A percentile compares a stretch with the other conserved stretches of the same genome.
phyloP scores from a whole-genome alignment of 1,140 invertebrate genomes.

The Megathymus violae region DNA sequence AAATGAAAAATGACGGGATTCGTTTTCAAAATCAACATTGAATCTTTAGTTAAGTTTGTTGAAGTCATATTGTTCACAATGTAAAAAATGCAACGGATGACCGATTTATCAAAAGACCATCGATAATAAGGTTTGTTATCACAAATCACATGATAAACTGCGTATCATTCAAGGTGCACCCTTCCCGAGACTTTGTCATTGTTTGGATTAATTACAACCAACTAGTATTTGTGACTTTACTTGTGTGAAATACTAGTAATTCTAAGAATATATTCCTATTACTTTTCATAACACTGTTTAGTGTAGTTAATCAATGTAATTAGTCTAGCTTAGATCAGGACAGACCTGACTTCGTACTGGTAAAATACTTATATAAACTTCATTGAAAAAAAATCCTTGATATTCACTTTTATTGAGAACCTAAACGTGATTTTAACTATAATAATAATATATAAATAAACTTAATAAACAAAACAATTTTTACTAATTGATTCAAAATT shows the following conservation, averaged over 20 bases:
- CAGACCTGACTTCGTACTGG: too few species aligned
- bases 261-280: too few species aligned
- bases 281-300: too few species aligned
- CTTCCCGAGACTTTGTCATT: background rate
- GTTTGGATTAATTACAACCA: slow-evolving; percentile 2
- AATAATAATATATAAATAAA: too few species aligned
- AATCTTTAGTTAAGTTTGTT: background rate
- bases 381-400: too few species aligned
- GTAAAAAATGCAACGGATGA: slow-evolving; percentile 2
- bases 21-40: background rate
- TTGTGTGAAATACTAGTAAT: background rate
- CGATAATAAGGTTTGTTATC: slow-evolving; percentile 4
- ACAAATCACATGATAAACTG: background rate
- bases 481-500: too few species aligned
- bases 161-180: slow-evolving; percentile 1
- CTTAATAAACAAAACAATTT: too few species aligned
- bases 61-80: background rate
- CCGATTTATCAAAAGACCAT: slow-evolving; percentile 4
- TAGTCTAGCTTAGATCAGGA: too few species aligned
- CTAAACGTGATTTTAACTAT: too few species aligned
- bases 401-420: too few species aligned
- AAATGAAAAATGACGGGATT: background rate
- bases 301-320: too few species aligned
- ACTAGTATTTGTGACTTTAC: background rate
- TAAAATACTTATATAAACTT: too few species aligned